Base-by-base conservation (phyloP, 2,113 vertebrate genomes). In the Odocoileus hemionus region DNA sequence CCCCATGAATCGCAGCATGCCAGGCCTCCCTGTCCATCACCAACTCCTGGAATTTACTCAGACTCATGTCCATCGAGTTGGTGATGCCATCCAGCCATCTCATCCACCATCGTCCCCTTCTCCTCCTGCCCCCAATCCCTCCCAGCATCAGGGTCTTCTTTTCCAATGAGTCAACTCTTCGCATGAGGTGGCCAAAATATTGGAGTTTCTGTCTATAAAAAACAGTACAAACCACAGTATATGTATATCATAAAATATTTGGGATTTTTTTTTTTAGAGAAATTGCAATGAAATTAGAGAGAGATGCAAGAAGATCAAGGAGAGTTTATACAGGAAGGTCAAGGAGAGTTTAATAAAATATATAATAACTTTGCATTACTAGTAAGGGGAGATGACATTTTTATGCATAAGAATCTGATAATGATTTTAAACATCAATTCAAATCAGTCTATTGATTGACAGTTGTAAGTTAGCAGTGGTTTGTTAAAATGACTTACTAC, bases 331-430 rank as follows among this genome's bases (percentile, higher is more conserved):
- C 19, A 70, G 6, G 25, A 97, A 96, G 26, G 23, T 92, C 30
- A 95, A 90, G 17, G 6, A 78, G 64, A 96, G 19, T 85, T 74
- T 54, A 85, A 88, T 58, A 91, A 90, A 95, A 85, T 74, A 64
- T 5, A 39, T 67, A 60, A 82, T 16, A 89, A 82, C 13, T 86
- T 87, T 25, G 3, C 16, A 25, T 80, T 45, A 86, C 50, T 33
- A 86, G 25, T 26, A 94, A 92, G 16, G 39, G n/a, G 79, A 95
- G 36, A 98, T 61, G 12, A 54, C 36, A 47, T 54, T 93, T 94
- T 92, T 39, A 74, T 87, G 54, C 39, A 67, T 25, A 88, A 33
- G 70, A 94, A 89, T n/a, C 55, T 86, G 61, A 58, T 91, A 78
- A 92, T 85, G 45, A 55, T 74, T 93, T 91, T 86, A 67, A 93